Conservation (phyloP, 1,140 invertebrate species). For the Liolophura sinensis region DNA sequence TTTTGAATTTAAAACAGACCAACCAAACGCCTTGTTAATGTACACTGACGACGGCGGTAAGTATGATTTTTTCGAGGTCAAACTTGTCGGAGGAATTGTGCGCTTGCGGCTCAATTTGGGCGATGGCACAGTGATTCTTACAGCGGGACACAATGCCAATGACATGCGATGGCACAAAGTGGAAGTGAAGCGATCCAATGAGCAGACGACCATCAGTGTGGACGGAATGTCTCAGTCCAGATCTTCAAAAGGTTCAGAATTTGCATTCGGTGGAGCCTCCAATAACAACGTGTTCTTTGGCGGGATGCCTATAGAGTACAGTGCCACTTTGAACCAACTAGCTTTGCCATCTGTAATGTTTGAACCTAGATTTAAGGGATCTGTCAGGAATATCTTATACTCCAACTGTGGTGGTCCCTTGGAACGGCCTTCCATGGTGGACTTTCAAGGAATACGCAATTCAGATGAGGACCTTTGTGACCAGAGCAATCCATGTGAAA, state of each 20-base stretch:
- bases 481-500: conserved; percentile 85
- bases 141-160: conserved; percentile 61
- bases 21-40: conserved; percentile 88
- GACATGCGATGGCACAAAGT: conserved; percentile 44
- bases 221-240: conserved; percentile 48
- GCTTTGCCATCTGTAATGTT: conserved; percentile 40
- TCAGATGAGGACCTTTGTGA: conserved; percentile 78
- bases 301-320: conserved; percentile 37
- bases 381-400: conserved; percentile 43
- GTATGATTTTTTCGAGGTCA: conserved; percentile 94
- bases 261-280: conserved; percentile 56
- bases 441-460: conserved; percentile 61
- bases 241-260: conserved; percentile 28
- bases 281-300: conserved; percentile 45
- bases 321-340: conserved; percentile 10
- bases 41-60: conserved; percentile 92
- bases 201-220: conserved; percentile 35
- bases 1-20: conserved; percentile 84
- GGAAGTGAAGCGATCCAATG: conserved; percentile 30
- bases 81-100: conserved; percentile 87
- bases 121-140: conserved; percentile 74
- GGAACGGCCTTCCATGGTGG: conserved; percentile 29
- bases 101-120: conserved; percentile 72
- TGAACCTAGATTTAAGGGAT: conserved; percentile 40
- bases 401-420: conserved; percentile 39